These are phyloP conservation scores for Muntiacus reevesi DNA, from an alignment of 2,113 vertebrate species.

Conservation along the genomic window DNA sequence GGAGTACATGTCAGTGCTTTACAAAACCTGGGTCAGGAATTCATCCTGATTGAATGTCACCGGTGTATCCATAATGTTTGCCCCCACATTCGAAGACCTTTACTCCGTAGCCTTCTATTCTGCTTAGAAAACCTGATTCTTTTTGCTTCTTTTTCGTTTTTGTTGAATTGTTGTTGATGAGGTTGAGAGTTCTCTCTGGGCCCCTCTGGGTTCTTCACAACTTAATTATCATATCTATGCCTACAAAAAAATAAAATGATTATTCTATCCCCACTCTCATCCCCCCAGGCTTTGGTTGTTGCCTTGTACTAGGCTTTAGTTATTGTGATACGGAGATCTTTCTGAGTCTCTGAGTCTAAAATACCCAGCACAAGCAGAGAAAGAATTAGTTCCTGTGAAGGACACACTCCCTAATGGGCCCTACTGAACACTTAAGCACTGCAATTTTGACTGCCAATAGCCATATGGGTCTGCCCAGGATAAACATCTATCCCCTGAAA, in stretches of 20 bases:
- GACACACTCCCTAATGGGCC: neutral
- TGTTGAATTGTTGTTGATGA: constrained; percentile 48
- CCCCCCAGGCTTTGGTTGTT: neutral
- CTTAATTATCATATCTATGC: constrained; percentile 54
- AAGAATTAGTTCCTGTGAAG: neutral
- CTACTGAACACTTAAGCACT: neutral
- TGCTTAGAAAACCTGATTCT: constrained; percentile 16
- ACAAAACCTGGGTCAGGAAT: constrained; percentile 42
- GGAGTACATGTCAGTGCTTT: neutral
- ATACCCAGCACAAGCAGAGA: neutral
- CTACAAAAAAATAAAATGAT: neutral
- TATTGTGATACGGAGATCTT: neutral
- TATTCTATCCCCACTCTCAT: neutral
- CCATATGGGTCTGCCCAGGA: neutral
- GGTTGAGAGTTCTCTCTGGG: constrained; percentile 29
- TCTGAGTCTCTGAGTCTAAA: neutral
- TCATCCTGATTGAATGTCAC: neutral
- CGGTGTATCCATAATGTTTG: neutral
- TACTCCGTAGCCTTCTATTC: constrained; percentile 46
- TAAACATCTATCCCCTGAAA: constrained; percentile 3
- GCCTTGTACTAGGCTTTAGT: neutral
- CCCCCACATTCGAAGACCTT: neutral
- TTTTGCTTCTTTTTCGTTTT: constrained; percentile 7
- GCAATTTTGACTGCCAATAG: neutral
- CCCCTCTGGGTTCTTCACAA: constrained; percentile 32